Base-by-base conservation (phyloP, 2,113 vertebrate genomes). In the Lampris megalopsis region DNA sequence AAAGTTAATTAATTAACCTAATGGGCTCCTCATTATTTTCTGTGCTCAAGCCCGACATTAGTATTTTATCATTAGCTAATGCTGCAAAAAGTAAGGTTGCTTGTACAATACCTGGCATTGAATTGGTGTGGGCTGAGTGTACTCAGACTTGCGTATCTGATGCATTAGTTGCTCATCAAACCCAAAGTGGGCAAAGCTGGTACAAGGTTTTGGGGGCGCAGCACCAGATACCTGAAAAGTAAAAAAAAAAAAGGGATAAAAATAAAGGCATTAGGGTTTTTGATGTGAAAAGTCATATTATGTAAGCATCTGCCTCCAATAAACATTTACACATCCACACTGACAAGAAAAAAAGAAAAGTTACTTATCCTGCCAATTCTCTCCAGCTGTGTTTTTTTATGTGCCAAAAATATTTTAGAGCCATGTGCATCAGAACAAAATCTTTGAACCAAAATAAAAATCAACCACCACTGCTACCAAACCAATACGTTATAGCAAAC, bases 101-200 rank as follows among this genome's bases (percentile, higher is more conserved):
- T 8, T 48, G 7, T 11, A 57, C 41, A 6, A 4, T 87, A 99
- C 98, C 96, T 99, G 98, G 80, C 98, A 99, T 59, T 99, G 98
- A 83, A 99, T 99, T 24, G 98, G 98, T 13, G 98, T 99, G 40
- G 98, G 98, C 66, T 99, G 96, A n/a, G 98, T 99, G 83, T 97
- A 99, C 77, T 99, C 98, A 0, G 98, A 99, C 92, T 99, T 99
- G 89, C 98, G 95, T 81, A 99, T 99, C 77, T 97, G 96, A 88
- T 98, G 96, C 97, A 98, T 98, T 49, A 99, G 95, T 84, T 98
- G 98, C 83, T 99, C 98, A 83, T 99, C 98, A 82, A 99, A 99
- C 35, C 93, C 93, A 82, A 99, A 99, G 89, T 99, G 98, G 85
- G 97, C 98, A 91, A 99, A 99, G 89, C 98, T 99, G 75, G 97